phyloP scores from a whole-genome alignment of 2,113 vertebrate species.

The Piprites chloris region DNA sequence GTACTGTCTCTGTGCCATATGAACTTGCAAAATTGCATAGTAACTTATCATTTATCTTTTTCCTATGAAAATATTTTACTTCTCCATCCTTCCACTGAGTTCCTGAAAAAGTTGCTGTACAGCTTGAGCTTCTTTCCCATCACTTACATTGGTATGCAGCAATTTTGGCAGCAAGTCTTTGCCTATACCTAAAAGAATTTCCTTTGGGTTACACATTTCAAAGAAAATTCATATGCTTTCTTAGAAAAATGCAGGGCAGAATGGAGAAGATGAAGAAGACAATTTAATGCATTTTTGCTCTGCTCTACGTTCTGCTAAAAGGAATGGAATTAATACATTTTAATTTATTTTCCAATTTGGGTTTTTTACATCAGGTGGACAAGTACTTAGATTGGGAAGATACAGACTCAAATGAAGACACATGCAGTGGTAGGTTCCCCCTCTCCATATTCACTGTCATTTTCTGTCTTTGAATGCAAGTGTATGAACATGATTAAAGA shows the following conservation, averaged over 20 bases:
- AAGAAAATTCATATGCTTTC: not conserved
- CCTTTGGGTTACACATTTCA: not conserved
- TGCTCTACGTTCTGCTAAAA: not conserved
- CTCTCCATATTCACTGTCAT: not conserved
- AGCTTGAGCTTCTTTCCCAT: not conserved
- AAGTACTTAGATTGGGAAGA: conserved; percentile 61
- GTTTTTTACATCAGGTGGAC: conserved; percentile 57
- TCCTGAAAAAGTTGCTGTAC: not conserved
- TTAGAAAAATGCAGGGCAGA: not conserved
- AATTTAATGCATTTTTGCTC: not conserved
- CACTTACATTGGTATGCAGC: not conserved
- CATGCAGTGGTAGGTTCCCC: conserved; percentile 40
- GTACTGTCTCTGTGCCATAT: not conserved
- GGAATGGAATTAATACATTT: not conserved
- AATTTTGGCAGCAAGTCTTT: not conserved
- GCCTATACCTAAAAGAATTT: not conserved
- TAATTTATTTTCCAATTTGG: not conserved
- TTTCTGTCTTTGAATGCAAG: not conserved
- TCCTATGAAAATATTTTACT: not conserved
- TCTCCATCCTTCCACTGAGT: not conserved
- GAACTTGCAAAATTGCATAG: not conserved
- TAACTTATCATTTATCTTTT: not conserved
- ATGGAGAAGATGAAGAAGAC: not conserved
- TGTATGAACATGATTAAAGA: not conserved
- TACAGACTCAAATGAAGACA: conserved; percentile 32